Percentiles rank a stretch among this genome's conserved stretches.
These are phyloP conservation scores for Oligia strigilis DNA, from an alignment of 2,888 invertebrate genomes.

Conservation along the genomic window DNA sequence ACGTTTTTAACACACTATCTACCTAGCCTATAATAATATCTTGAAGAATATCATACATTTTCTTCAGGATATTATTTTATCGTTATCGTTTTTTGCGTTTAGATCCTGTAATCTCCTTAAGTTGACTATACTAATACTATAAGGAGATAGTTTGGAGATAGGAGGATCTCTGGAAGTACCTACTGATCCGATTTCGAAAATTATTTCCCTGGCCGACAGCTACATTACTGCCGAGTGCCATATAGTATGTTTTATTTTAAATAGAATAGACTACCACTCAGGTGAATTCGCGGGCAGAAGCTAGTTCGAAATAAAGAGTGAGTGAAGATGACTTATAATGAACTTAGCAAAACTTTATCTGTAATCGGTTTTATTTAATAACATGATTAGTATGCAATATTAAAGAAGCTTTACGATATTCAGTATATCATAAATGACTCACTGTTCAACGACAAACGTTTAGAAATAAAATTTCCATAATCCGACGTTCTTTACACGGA, in stretches of 20 bases:
- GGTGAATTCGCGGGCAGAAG: background rate
- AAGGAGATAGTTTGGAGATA: background rate
- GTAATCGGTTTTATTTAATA: background rate
- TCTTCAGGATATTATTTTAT: no score
- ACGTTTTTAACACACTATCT: no score
- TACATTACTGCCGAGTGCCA: background rate
- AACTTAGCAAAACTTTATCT: background rate
- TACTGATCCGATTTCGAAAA: background rate
- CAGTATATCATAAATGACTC: background rate
- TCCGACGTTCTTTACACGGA: constrained; percentile 18
- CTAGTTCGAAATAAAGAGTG: background rate
- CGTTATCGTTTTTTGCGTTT: no score
- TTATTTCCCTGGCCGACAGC: background rate
- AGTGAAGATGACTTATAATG: no score
- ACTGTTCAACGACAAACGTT: background rate
- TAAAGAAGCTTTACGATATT: constrained; percentile 1
- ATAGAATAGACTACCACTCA: background rate
- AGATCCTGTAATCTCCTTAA: no score
- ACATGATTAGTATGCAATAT: background rate
- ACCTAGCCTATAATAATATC: no score
- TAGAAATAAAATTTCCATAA: constrained; percentile 26
- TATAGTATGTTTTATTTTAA: no score
- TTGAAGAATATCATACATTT: no score
- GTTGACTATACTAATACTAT: background rate
- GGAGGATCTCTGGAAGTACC: background rate